These are phyloP conservation scores for Ephydatia muelleri DNA, from an alignment of 37 sponge, comb jelly and placozoan species.

Conservation along the genomic window DNA sequence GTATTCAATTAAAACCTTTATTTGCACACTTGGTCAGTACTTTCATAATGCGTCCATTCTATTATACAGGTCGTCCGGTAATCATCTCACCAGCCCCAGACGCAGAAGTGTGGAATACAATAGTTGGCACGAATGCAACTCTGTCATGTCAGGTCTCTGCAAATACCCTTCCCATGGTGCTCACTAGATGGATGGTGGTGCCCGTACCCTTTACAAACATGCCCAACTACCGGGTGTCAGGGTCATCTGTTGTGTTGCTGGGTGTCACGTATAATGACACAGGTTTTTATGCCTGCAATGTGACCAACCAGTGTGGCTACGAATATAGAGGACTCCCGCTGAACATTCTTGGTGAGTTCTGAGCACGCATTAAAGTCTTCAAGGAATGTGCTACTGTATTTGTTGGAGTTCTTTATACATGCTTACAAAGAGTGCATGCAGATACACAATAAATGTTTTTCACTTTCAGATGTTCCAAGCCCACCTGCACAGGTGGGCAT, in stretches of 20 bases:
- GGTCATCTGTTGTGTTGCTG: not conserved
- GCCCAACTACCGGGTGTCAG: not conserved
- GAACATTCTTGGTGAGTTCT: conserved; percentile 24
- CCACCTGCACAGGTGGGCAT: conserved; percentile 4
- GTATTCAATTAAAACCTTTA: too few relatives aligned
- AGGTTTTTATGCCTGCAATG: conserved; percentile 49
- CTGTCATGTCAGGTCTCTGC: conserved; percentile 32
- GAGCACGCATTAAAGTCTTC: conserved; percentile 9
- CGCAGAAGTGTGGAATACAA: not conserved
- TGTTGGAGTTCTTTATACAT: not conserved
- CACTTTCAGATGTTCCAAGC: conserved; percentile 18
- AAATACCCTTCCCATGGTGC: conserved; percentile 21
- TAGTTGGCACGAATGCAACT: conserved; percentile 19
- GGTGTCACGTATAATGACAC: conserved; percentile 5
- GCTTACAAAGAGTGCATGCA: not conserved
- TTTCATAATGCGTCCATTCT: not conserved
- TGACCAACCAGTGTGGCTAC: conserved; percentile 66
- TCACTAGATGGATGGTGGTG: conserved; percentile 16
- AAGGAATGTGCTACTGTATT: not conserved
- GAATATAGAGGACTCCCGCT: not conserved
- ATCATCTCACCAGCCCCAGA: not conserved
- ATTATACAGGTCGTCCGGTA: conserved; percentile 26
- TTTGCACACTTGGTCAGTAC: not conserved
- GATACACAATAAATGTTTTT: not conserved
- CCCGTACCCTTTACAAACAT: not conserved